phyloP scores from a whole-genome alignment of 2,113 vertebrate species.

The Calyptomena viridis region DNA sequence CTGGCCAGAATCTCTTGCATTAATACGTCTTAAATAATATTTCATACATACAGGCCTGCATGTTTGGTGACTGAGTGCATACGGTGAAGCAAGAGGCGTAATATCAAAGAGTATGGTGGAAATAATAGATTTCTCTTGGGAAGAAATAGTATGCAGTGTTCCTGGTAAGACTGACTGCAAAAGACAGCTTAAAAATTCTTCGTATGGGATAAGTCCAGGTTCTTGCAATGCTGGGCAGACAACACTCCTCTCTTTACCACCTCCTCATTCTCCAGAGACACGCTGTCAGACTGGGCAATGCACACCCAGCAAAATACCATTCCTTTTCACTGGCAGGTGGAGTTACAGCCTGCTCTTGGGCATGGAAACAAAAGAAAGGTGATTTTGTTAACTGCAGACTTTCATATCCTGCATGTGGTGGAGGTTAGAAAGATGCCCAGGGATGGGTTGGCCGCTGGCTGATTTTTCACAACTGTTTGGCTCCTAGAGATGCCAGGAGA shows the following conservation, averaged over 20 bases:
- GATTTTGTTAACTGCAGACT: not conserved
- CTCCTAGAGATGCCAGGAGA: not conserved
- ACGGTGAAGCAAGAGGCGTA: not conserved
- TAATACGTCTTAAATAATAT: not conserved
- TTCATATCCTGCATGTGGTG: not conserved
- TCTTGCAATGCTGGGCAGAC: not conserved
- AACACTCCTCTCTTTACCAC: not conserved
- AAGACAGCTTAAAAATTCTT: not conserved
- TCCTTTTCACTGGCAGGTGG: not conserved
- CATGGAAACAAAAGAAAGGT: not conserved
- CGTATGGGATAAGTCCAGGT: not conserved
- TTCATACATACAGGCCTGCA: not conserved
- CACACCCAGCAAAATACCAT: not conserved
- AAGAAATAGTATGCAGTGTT: not conserved
- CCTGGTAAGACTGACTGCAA: not conserved
- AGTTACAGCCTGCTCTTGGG: not conserved
- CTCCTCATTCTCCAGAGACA: not conserved
- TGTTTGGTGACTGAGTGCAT: not conserved
- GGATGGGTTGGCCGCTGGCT: not conserved
- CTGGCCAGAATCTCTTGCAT: not conserved
- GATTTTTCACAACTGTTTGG: fast-evolving
- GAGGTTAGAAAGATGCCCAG: not conserved
- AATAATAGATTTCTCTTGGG: not conserved
- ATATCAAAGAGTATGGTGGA: not conserved
- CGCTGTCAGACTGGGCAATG: not conserved